Evolutionary conservation across 1,140 invertebrate species (phyloP), one percentile per base, ranked within the genome.

Genomic region (Brachionus rotundiformis): DNA sequence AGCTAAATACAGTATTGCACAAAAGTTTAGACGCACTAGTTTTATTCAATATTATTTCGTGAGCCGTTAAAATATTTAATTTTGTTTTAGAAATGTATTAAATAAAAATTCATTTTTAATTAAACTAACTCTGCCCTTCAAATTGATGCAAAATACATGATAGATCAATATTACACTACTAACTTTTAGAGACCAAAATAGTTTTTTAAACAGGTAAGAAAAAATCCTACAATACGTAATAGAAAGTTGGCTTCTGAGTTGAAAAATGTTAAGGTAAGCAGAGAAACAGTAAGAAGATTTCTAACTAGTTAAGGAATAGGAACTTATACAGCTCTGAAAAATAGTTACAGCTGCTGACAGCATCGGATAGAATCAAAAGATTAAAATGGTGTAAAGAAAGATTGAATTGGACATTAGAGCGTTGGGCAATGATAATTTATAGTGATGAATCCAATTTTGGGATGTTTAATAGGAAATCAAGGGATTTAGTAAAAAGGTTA

Each of bases 261-360:
- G 10, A 29, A 61, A 61, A 39, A 39, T 39, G 49, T 54, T 2
- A 54, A 54, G 49, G 3, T 54, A 54, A 54, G 47, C 13, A 54
- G 47, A 54, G 47, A 54, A 54, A 54, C 19, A 36, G 33, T 36
- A 36, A 8, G 33, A 11, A 16, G 3, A 25, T 23, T 61, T 61
- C 25, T 61, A 61, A 61, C 19, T 25, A 61, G 27, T 3, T 25
- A 61, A 61, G 54, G 54, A 61, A 61, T 61, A 27, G 54, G 19
- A 25, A 29, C 54, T 25, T 61, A 61, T 25, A 61, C 19, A 61
- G 54, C 54, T 61, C 11, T 61, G 54, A 61, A 61, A 61, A 61
- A 61, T n/a, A n/a, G n/a, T n/a, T n/a, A 5, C 68, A 27, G 16
- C 6, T 73, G 68, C 68, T 73, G 23, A 73, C 68, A 3, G 33